Evolutionary conservation across 2,113 vertebrate genomes (phyloP), one percentile per base, ranked within the genome.

Genomic region (Scomber japonicus): DNA sequence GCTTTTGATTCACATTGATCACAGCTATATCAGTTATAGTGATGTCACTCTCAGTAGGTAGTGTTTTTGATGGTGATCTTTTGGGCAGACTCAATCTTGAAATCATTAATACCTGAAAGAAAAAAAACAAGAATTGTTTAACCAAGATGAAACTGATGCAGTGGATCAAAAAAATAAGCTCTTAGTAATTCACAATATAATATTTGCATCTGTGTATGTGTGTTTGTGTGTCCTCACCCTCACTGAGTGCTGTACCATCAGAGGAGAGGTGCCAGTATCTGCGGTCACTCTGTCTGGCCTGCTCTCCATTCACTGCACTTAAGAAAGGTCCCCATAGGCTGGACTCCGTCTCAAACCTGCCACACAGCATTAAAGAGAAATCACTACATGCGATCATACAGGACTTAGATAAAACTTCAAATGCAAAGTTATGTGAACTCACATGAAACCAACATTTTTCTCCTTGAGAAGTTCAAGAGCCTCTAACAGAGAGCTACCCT

Each of bases 321-420:
- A 99, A 87, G 71, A 94, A 97, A 10, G 95, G 96, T 24, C 98
- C 98, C 60, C 96, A 97, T 19, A 95, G 14, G 17, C 96, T 96
- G 60, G 91, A 27, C 86, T 95, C 94, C 0, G 84, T 96, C 68
- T 92, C 88, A 89, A 97, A 99, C 81, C 98, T 99, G 48, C 0
- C 21, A 67, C 55, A 65, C 5, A 83, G 31, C 14, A 85, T 53
- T 11, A 75, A 5, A 66, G 5, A 21, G 59, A 24, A 45, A 1
- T 56, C 35, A 64, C 2, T 46, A 3, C 7, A 51, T 5, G 5
- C 9, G n/a, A 51, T 48, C 19, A 65, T 12, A 16, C 2, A 30
- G 11, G 24, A 68, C 13, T 4, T n/a, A 4, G 4, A 46, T 3
- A n/a, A 4, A 16, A 61, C 30, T 11, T 67, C 24, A 57, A 66